These are phyloP conservation scores for Melanotus villosus DNA, from an alignment of 2,888 invertebrate species.

Conservation along the genomic window DNA sequence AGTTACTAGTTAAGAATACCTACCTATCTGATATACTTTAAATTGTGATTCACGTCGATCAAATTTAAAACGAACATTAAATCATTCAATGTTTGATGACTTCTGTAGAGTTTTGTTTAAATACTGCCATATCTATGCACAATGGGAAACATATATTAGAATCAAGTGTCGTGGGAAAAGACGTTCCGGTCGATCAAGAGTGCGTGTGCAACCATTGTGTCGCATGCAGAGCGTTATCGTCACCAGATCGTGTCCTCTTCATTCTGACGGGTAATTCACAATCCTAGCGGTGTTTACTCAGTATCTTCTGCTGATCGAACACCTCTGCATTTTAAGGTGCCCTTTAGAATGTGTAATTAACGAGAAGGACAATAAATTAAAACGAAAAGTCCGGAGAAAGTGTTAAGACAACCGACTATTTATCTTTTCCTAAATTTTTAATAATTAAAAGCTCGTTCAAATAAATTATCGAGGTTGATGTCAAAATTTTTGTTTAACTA, in stretches of 20 bases:
- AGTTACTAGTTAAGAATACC: too few species aligned
- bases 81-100: slow-evolving; percentile 20
- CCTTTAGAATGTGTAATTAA: slow-evolving; percentile 39
- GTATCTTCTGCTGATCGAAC: slow-evolving; percentile 43
- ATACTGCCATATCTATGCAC: slow-evolving; percentile 27
- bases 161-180: slow-evolving; percentile 56
- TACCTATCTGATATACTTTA: too few species aligned
- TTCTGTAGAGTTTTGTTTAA: slow-evolving; percentile 6
- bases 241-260: slow-evolving; percentile 52
- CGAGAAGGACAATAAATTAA: background rate
- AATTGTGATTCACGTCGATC: too few species aligned
- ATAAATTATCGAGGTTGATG: too few species aligned
- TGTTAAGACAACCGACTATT: too few species aligned
- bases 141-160: slow-evolving; percentile 49
- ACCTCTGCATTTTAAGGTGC: slow-evolving; percentile 28
- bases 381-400: too few species aligned
- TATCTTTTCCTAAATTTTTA: too few species aligned
- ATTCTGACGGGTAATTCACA: slow-evolving; percentile 53
- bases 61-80: too few species aligned
- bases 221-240: slow-evolving; percentile 58
- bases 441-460: too few species aligned
- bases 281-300: slow-evolving; percentile 44
- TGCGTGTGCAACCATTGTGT: slow-evolving; percentile 60
- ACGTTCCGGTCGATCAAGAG: slow-evolving; percentile 52
- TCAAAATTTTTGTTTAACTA: too few species aligned